Evolutionary conservation across 2,888 invertebrate species (phyloP).

Genomic region (Aphidius colemani): DNA sequence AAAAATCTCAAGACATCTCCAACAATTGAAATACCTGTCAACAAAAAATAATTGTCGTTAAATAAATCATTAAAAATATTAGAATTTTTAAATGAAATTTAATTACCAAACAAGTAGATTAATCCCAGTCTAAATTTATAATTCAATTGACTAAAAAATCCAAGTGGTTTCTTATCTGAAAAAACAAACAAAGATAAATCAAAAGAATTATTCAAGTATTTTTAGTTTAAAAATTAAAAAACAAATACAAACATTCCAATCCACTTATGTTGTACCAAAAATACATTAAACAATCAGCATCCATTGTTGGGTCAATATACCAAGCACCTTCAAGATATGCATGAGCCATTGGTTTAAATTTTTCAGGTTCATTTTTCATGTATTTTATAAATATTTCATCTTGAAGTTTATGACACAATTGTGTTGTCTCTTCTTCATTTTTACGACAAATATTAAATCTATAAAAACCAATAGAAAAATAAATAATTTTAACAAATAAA

Average conservation of each 20-base stretch:
- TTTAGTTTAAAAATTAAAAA: not conserved
- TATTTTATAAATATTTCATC: conserved; percentile 66
- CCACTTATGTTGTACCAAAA: conserved; percentile 62
- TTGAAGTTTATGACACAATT: conserved; percentile 62
- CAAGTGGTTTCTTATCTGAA: conserved; percentile 39
- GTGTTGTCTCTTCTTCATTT: conserved; percentile 66
- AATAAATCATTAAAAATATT: not conserved
- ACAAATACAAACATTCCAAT: conserved; percentile 36
- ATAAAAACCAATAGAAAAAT: not conserved
- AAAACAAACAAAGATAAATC: conserved; percentile 12
- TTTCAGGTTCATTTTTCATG: conserved; percentile 64
- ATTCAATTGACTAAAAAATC: conserved; percentile 36
- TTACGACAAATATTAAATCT: conserved; percentile 67
- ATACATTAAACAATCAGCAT: conserved; percentile 64
- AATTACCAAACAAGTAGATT: conserved; percentile 34
- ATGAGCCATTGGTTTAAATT: conserved; percentile 67
- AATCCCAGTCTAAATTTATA: conserved; percentile 24
- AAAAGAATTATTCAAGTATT: not conserved
- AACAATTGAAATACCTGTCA: conserved; percentile 38
- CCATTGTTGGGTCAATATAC: conserved; percentile 66
- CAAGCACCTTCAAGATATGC: conserved; percentile 70
- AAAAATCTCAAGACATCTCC: conserved; percentile 34
- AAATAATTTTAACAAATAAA: not conserved
- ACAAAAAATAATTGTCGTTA: not conserved
- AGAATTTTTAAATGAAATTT: not conserved